phyloP scores from a whole-genome alignment of 2,797 vertebrate genomes.

The Benthosema pterotum region DNA sequence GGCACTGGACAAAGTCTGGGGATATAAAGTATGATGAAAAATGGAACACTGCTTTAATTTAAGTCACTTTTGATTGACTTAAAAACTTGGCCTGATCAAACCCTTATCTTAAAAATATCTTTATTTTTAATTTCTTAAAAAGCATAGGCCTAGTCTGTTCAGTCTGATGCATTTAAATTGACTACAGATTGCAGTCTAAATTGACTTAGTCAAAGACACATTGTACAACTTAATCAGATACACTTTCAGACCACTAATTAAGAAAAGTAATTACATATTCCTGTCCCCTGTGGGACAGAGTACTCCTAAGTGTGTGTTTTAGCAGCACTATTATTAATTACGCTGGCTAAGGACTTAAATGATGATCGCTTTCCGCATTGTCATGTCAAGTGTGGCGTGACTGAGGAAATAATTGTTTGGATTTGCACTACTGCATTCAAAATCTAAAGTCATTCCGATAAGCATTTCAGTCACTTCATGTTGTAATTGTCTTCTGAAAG shows the following conservation, averaged over 20 bases:
- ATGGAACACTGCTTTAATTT: constrained; percentile 25
- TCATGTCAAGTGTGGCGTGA: constrained; percentile 72
- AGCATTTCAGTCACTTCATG: constrained; percentile 50
- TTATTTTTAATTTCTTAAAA: constrained; percentile 52
- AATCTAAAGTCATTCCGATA: constrained; percentile 58
- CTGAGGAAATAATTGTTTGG: constrained; percentile 77
- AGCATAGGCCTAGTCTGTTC: constrained; percentile 53
- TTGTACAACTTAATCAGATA: constrained; percentile 81
- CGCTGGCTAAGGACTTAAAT: constrained; percentile 56
- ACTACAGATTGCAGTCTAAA: constrained; percentile 62
- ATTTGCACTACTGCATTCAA: constrained; percentile 62
- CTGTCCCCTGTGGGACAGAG: constrained; percentile 63
- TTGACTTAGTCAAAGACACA: constrained; percentile 76
- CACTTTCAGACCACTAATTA: constrained; percentile 80
- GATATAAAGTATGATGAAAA: constrained; percentile 8
- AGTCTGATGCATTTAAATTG: constrained; percentile 61
- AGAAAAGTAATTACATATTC: constrained; percentile 79
- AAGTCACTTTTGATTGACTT: constrained; percentile 24
- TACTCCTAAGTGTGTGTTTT: constrained; percentile 64
- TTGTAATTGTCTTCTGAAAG: constrained; percentile 55
- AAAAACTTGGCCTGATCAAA: constrained; percentile 28
- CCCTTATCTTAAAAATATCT: constrained; percentile 44
- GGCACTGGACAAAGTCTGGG: neutral
- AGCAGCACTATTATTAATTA: constrained; percentile 73
- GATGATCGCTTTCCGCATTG: constrained; percentile 63